Base-by-base conservation (phyloP, 2,888 invertebrate species). In the Noctua fimbriata region DNA sequence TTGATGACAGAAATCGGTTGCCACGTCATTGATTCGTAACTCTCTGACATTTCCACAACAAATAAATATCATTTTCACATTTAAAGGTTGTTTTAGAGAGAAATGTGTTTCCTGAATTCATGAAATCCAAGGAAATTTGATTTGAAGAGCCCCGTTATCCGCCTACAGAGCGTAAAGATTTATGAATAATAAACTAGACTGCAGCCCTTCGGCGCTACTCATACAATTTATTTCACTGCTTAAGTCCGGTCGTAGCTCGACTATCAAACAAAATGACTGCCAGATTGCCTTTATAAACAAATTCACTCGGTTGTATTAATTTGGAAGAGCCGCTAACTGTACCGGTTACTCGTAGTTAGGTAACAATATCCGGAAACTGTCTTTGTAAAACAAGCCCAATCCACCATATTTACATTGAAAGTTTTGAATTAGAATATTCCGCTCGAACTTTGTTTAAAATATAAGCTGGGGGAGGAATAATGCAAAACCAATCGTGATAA, bases 371-470 rank as follows among this genome's bases (percentile, higher is more conserved):
- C 84, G 86, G 76, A 85, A 85, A 88, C 82, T 81, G 89, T 90
- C 91, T 90, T 86, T 86, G 87, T 90, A 88, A 91, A 93, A 90
- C 92, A 90, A 90, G 85, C 90, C 87, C 88, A 89, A 90, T 88
- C 82, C 88, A 88, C 85, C 86, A 91, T 93, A 93, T 93, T 93
- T 93, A 94, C 92, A 93, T 91, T 92, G 90, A 92, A 94, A 94
- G 92, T 94, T 94, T 74, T 76, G 86, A 90, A 91, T 90, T 90
- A 90, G 90, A 91, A 91, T 91, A 92, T 89, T 90, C 87, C 84
- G 79, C 79, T 82, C 73, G 77, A 94, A 94, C 89, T 94, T 93
- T 92, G 92, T 92, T 91, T 92, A 91, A 92, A 93, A 92, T 93
- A 90, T 91, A 91, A 93, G 92, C 92, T 90, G 90, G 88, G 85